Conservation (phyloP, 2,888 invertebrate genomes). For the Cantharis rustica region DNA sequence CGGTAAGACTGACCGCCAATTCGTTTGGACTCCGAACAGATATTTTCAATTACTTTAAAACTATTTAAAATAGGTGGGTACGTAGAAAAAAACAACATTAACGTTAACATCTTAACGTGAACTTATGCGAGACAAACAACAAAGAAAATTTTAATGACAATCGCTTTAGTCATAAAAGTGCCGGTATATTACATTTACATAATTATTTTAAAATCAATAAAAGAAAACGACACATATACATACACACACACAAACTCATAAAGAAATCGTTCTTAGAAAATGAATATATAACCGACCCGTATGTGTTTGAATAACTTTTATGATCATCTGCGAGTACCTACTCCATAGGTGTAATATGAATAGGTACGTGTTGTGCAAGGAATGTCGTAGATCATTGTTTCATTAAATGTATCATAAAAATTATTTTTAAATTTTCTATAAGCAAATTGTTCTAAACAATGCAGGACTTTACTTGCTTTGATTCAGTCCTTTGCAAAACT, state of each 20-base stretch:
- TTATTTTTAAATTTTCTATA: neutral
- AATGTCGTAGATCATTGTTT: neutral
- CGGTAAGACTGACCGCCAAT: neutral
- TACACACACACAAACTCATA: neutral
- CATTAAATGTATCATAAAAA: neutral
- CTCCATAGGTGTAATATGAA: neutral
- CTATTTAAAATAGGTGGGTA: neutral
- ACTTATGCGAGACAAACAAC: neutral
- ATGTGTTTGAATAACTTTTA: constrained; percentile 13
- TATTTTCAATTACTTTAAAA: neutral
- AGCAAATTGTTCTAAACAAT: neutral
- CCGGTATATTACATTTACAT: constrained; percentile 17
- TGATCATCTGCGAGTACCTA: neutral
- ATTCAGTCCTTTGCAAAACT: neutral
- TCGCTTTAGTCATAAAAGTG: constrained; percentile 2
- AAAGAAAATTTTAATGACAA: neutral
- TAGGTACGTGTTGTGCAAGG: neutral
- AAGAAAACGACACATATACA: constrained; percentile 9
- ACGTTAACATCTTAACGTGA: neutral
- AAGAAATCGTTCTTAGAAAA: constrained; percentile 14
- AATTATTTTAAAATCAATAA: constrained; percentile 20
- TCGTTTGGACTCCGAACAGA: neutral
- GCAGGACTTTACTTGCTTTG: neutral
- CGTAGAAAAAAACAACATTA: neutral
- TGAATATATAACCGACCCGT: constrained; percentile 9